Percentiles rank a stretch among this genome's conserved stretches.
These are phyloP conservation scores for Platyrinchus mystaceus DNA, from an alignment of 2,797 vertebrate species.

Conservation along the genomic window DNA sequence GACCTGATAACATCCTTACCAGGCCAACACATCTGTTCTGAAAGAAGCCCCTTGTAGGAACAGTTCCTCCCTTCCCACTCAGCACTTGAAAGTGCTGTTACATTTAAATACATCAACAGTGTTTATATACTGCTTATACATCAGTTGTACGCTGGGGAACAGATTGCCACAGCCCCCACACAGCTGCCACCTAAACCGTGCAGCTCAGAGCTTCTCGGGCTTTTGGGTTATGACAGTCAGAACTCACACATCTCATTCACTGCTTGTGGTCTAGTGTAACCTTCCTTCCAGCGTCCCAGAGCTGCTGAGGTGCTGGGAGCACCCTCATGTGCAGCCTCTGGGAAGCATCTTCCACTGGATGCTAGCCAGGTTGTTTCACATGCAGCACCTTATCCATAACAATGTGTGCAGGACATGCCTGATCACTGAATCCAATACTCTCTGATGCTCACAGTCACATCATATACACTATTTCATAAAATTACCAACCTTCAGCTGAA, in stretches of 20 bases:
- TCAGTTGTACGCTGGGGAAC: background rate
- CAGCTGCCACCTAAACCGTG: constrained; percentile 30
- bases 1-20: background rate
- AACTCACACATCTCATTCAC: background rate
- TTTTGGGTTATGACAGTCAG: background rate
- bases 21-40: constrained; percentile 54
- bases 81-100: constrained; percentile 17
- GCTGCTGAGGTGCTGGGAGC: background rate
- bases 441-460: background rate
- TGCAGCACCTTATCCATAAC: background rate
- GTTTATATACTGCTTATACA: constrained; percentile 27
- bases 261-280: background rate
- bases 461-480: background rate
- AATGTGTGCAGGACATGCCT: rapidly evolving
- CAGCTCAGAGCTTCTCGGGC: background rate
- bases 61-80: background rate
- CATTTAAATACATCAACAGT: constrained; percentile 25
- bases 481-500: constrained; percentile 12
- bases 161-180: constrained; percentile 53
- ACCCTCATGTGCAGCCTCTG: rapidly evolving
- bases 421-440: background rate
- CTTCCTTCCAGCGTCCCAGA: rapidly evolving
- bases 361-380: background rate
- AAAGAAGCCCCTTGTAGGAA: background rate
- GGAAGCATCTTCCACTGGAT: background rate